phyloP scores from a whole-genome alignment of 1,140 invertebrate genomes.

The Drosophila equinoxialis region DNA sequence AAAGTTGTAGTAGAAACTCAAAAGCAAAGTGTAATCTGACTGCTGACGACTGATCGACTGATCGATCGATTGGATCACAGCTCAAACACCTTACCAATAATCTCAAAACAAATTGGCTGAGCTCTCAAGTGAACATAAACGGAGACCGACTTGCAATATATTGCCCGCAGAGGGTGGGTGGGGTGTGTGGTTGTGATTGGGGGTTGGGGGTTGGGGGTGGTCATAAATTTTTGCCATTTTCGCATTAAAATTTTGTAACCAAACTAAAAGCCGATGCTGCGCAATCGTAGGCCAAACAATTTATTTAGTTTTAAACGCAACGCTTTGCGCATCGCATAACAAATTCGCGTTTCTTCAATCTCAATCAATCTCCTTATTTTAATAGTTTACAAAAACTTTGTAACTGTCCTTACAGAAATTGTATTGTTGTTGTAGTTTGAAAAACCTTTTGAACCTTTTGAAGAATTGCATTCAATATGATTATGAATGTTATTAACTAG shows the following conservation, averaged over 20 bases:
- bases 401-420: background rate
- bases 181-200: slow-evolving; percentile 15
- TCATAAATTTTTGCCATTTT: slow-evolving; percentile 66
- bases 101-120: slow-evolving; percentile 76
- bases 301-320: slow-evolving; percentile 13
- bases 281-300: slow-evolving; percentile 21
- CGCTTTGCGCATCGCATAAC: slow-evolving; percentile 20
- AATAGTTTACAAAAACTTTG: background rate
- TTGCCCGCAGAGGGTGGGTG: background rate
- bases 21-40: slow-evolving; percentile 31
- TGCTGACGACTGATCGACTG: slow-evolving; percentile 42
- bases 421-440: too few species aligned
- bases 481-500: too few species aligned
- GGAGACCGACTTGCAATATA: slow-evolving; percentile 24
- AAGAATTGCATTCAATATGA: too few species aligned
- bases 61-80: slow-evolving; percentile 14
- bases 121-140: slow-evolving; percentile 66
- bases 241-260: slow-evolving; percentile 80
- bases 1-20: background rate
- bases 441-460: too few species aligned
- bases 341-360: slow-evolving; percentile 13
- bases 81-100: slow-evolving; percentile 73
- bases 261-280: slow-evolving; percentile 46
- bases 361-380: background rate
- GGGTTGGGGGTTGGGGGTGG: background rate